Percentiles rank a stretch among this genome's conserved stretches.
Evolutionary conservation across 2,797 vertebrate genomes (phyloP).

Genomic region (Vireo griseus): DNA sequence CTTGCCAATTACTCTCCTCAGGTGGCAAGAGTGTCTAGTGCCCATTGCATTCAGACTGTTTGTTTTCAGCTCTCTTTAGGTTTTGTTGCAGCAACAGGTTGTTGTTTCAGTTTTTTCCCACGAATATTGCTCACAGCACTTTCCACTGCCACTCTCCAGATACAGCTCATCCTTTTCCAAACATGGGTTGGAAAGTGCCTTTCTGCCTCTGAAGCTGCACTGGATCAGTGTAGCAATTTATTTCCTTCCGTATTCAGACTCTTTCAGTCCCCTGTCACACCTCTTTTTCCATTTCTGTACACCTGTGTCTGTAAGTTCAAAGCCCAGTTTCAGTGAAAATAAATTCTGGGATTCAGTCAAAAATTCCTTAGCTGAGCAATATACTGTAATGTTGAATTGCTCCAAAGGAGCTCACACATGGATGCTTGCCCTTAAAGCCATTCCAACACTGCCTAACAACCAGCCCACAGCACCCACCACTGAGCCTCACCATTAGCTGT

Average conservation of each 20-base stretch:
- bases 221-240: background rate
- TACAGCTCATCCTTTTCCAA: constrained; percentile 11
- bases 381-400: background rate
- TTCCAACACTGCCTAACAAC: background rate
- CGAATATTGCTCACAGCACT: background rate
- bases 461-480: background rate
- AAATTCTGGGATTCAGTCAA: background rate
- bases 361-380: background rate
- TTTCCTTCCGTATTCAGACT: background rate
- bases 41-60: constrained; percentile 5
- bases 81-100: constrained; percentile 53
- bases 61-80: constrained; percentile 25
- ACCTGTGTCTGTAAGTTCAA: background rate
- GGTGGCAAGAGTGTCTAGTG: constrained; percentile 36
- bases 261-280: background rate
- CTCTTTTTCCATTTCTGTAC: background rate
- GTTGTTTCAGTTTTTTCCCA: background rate
- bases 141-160: background rate
- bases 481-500: background rate
- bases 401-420: background rate
- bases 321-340: background rate
- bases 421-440: background rate
- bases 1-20: constrained; percentile 46
- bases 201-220: background rate
- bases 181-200: background rate